Evolutionary conservation across 37 sponge, comb jelly and placozoan genomes (phyloP), one percentile per base, ranked within the genome.

Genomic region (Axinella damicornis): DNA sequence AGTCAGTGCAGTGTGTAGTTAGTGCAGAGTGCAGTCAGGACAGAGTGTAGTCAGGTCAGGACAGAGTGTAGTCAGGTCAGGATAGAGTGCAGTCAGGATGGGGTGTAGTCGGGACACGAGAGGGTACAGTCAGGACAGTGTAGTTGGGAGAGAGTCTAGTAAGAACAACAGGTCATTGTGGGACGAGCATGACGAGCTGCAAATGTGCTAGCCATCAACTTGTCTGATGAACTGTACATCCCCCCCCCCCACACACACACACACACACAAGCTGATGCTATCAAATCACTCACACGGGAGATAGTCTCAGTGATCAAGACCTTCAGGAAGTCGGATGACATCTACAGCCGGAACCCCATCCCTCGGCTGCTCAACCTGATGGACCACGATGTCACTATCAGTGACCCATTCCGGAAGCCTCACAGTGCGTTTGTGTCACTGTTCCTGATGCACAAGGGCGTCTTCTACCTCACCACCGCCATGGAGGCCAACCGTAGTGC

Each of bases 381-480:
- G 61, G 40, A 82, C 61, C 71, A 25, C 28, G 60, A 76, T 60
- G 24, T 36, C 20, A 31, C 60, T 33, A 37, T 34, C 77, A n/a
- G 31, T 11, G 63, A 37, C 40, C 35, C 38, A 28, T 30, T 83
- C 30, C 52, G 31, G 27, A 21, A 30, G 14, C 63, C 83, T 11
- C 28, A 27, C 32, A 9, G 37, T 19, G 0, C 35, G 13, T 56
- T 85, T 14, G 28, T 71, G 17, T 36, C 41, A 0, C 30, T 65
- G 9, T 84, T 84, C 57, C 84, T 84, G 2, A 30, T 28, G 16
- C 71, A 78, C 37, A 53, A 71, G 5, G 87, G 73, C 28, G 73
- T 78, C 17, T 79, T 28, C 80, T 65, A 79, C 64, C 87, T 86
- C 32, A 39, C 37, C 56, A 31, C 15, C 15, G 72, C 79, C 34